phyloP scores from a whole-genome alignment of 2,888 invertebrate species.

The Tenthredo livida region DNA sequence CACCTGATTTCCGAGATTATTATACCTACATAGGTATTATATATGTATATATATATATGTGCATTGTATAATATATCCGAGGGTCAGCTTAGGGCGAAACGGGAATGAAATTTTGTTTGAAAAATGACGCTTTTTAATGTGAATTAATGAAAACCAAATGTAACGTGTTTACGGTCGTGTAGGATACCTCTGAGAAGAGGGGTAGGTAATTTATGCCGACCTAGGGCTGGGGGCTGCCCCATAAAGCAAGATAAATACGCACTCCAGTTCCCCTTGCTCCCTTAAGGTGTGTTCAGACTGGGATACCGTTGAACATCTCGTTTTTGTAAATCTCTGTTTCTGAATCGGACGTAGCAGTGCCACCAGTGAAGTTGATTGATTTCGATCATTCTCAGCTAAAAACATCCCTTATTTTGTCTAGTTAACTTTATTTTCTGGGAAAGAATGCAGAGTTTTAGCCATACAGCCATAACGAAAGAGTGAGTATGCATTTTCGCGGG shows the following conservation, averaged over 20 bases:
- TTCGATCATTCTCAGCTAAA: not conserved
- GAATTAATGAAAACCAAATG: conserved; percentile 68
- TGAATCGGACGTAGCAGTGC: not conserved
- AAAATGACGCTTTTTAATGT: conserved; percentile 57
- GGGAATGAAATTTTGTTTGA: conserved; percentile 34
- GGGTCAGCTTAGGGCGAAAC: conserved; percentile 26
- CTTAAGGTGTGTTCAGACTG: conserved; percentile 61
- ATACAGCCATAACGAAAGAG: not conserved
- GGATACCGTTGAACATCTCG: conserved; percentile 46
- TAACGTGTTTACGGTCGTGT: conserved; percentile 60
- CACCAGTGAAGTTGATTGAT: not conserved
- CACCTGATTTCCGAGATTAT: conserved; percentile 25
- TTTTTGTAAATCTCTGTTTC: conserved; percentile 50
- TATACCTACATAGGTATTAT: not conserved
- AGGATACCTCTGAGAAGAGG: conserved; percentile 52
- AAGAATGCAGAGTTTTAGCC: not conserved
- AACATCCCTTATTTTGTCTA: not conserved
- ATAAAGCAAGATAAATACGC: conserved; percentile 69
- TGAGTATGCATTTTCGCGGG: not conserved
- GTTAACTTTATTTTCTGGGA: not conserved
- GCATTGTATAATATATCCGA: conserved; percentile 38
- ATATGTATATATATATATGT: not conserved
- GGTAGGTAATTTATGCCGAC: conserved; percentile 68
- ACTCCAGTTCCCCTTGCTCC: conserved; percentile 56
- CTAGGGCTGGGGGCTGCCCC: conserved; percentile 67